A percentile compares a stretch with the other conserved stretches of the same genome.
Evolutionary conservation across 2,888 invertebrate species (phyloP).

Genomic region (Hecatera dysodea): DNA sequence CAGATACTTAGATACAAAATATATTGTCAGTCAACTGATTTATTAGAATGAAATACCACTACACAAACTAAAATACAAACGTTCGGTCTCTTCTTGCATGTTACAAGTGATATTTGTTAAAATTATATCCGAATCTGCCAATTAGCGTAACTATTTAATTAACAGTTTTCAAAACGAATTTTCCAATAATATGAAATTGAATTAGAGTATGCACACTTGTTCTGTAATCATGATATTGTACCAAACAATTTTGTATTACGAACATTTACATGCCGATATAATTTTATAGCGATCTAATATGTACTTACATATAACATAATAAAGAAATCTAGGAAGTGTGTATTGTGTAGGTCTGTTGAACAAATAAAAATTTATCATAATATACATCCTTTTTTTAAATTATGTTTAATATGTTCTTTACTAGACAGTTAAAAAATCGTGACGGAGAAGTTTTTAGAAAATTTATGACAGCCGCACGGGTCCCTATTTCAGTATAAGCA

Average conservation of each 20-base stretch:
- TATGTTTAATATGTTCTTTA: too few relatives aligned
- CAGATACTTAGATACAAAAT: too few relatives aligned
- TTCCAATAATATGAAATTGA: conserved; percentile 29
- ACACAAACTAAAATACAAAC: conserved; percentile 11
- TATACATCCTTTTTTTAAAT: too few relatives aligned
- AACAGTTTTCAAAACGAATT: conserved; percentile 21
- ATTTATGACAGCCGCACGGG: too few relatives aligned
- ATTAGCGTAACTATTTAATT: conserved; percentile 32
- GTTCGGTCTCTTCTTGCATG: conserved; percentile 6
- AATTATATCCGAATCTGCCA: conserved; percentile 24
- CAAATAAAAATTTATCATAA: too few relatives aligned
- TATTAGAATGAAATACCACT: too few relatives aligned
- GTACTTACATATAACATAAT: too few relatives aligned
- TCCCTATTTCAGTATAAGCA: too few relatives aligned
- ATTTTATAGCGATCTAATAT: conserved; percentile 12
- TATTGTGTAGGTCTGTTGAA: too few relatives aligned
- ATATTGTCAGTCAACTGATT: too few relatives aligned
- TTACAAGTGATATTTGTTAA: conserved; percentile 20
- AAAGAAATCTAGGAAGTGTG: conserved; percentile 17
- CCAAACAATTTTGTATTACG: conserved; percentile 18
- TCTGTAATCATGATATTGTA: conserved; percentile 12
- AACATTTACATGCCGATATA: neutral
- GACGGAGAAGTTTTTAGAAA: too few relatives aligned
- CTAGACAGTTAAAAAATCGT: too few relatives aligned
- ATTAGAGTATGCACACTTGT: conserved; percentile 19